A percentile compares a stretch with the other conserved stretches of the same genome.
Evolutionary conservation across 2,797 vertebrate genomes (phyloP).

Genomic region (Spinus pinus): DNA sequence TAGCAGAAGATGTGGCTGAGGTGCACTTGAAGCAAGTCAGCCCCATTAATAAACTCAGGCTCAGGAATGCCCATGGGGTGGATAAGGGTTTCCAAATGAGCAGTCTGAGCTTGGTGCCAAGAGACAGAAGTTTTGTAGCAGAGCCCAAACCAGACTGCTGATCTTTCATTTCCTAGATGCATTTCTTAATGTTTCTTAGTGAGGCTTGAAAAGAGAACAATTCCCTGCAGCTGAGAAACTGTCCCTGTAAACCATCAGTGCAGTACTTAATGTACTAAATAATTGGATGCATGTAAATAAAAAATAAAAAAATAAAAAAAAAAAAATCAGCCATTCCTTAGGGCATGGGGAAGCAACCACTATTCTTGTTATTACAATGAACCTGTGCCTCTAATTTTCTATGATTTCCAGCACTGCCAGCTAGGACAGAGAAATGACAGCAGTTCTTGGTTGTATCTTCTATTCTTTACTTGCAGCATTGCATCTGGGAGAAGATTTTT

Average conservation of each 20-base stretch:
- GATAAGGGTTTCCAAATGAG: not conserved
- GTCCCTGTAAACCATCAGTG: not conserved
- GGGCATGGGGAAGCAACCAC: fast-evolving
- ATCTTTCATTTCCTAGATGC: not conserved
- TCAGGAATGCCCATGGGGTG: not conserved
- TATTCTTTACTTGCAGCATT: not conserved
- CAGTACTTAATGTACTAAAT: not conserved
- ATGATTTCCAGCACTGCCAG: not conserved
- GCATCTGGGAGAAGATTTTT: not conserved
- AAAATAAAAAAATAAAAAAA: not conserved
- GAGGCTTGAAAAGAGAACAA: not conserved
- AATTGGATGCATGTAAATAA: not conserved
- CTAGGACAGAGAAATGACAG: not conserved
- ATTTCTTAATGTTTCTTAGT: not conserved
- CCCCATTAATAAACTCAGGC: not conserved
- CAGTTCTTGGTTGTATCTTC: not conserved
- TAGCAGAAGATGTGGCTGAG: not conserved
- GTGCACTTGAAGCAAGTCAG: not conserved
- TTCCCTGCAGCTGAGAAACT: not conserved
- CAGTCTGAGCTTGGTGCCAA: not conserved
- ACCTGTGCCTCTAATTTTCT: not conserved
- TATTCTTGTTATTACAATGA: fast-evolving
- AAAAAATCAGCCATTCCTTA: not conserved
- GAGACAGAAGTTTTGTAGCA: not conserved
- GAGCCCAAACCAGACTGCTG: not conserved